Percentiles rank a stretch among this genome's conserved stretches.
Conservation (phyloP, 2,113 vertebrate species). For the Rhinolophus ferrumequinum region DNA sequence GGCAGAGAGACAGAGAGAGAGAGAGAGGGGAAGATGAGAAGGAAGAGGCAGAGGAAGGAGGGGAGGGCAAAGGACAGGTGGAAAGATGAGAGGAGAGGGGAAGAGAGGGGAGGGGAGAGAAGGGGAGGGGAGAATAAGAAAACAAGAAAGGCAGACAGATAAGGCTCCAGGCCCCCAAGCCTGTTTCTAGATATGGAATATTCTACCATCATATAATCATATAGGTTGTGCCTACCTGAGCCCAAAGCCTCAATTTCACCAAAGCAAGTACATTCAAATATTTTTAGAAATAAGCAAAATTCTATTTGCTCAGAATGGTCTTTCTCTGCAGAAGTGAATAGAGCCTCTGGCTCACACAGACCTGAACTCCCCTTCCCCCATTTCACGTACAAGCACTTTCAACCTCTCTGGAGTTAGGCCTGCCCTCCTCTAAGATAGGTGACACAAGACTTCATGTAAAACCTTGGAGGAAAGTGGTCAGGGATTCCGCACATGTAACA, state of each 20-base stretch:
- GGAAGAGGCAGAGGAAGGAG: too few species aligned
- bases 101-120: too few species aligned
- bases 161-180: neutral
- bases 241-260: neutral
- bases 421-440: neutral
- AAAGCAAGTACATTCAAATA: neutral
- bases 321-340: neutral
- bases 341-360: neutral
- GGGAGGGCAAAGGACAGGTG: too few species aligned
- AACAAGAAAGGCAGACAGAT: neutral
- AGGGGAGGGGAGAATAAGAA: neutral
- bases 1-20: neutral
- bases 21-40: too few species aligned
- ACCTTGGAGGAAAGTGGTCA: neutral
- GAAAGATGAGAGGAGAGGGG: too few species aligned
- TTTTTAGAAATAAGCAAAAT: neutral
- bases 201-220: neutral
- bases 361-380: rapidly evolving
- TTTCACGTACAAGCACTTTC: neutral
- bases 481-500: neutral
- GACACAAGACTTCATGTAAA: neutral
- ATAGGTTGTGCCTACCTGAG: neutral
- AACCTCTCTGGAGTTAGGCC: neutral
- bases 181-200: neutral
- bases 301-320: neutral